phyloP scores from a whole-genome alignment of 1,140 invertebrate genomes.

The Hyles euphorbiae region DNA sequence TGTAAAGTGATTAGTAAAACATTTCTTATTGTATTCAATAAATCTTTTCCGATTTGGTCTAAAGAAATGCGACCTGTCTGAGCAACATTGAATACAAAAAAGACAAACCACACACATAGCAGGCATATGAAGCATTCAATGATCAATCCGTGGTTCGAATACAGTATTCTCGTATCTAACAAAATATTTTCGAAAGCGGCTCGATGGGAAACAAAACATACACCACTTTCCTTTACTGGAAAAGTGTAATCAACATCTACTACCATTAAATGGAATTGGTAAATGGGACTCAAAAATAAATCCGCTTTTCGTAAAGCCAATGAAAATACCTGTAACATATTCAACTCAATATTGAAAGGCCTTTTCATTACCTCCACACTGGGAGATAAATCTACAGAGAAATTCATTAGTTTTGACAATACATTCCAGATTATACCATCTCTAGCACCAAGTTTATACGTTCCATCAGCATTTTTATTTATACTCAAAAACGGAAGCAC shows the following conservation, averaged over 20 bases:
- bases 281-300: conserved; percentile 50
- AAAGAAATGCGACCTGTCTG: conserved; percentile 33
- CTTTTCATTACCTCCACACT: conserved; percentile 33
- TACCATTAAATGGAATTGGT: conserved; percentile 57
- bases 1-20: conserved; percentile 46
- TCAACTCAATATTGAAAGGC: conserved; percentile 47
- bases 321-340: conserved; percentile 47
- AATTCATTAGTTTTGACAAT: conserved; percentile 51
- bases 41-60: conserved; percentile 58
- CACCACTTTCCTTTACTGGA: conserved; percentile 53
- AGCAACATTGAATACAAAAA: conserved; percentile 43
- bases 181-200: conserved; percentile 54
- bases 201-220: conserved; percentile 52
- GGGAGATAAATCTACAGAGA: conserved; percentile 46
- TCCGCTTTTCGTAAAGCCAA: conserved; percentile 53
- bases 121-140: conserved; percentile 45
- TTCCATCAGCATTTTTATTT: conserved; percentile 32
- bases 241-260: conserved; percentile 50
- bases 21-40: conserved; percentile 49
- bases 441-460: conserved; percentile 34
- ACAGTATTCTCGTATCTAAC: conserved; percentile 45
- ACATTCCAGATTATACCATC: conserved; percentile 61
- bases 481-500: conserved; percentile 57
- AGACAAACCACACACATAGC: conserved; percentile 52
- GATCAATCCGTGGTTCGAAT: conserved; percentile 29